phyloP scores from a whole-genome alignment of 1,140 invertebrate genomes.

The Drosophila ananassae region DNA sequence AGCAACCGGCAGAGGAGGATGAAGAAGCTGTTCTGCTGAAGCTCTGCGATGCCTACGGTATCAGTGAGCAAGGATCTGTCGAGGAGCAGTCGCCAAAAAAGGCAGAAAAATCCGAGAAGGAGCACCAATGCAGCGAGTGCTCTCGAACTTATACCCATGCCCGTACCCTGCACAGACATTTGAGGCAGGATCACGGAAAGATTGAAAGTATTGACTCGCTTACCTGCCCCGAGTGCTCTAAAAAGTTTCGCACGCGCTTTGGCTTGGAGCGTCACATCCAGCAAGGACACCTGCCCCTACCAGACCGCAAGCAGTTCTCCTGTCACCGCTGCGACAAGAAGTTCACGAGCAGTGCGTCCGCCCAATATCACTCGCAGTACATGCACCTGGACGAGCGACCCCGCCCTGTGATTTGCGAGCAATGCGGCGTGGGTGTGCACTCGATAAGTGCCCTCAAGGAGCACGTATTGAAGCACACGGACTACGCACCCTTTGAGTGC shows the following conservation, averaged over 20 bases:
- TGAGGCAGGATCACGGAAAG: constrained; percentile 55
- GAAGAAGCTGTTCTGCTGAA: constrained; percentile 24
- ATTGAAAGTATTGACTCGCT: not conserved
- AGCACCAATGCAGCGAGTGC: constrained; percentile 51
- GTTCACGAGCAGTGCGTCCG: constrained; percentile 67
- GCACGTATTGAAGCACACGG: constrained; percentile 84
- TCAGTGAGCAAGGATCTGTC: constrained; percentile 12
- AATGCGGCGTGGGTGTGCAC: constrained; percentile 84
- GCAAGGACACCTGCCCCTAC: constrained; percentile 44
- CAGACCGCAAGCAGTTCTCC: constrained; percentile 53
- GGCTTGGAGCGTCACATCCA: constrained; percentile 55
- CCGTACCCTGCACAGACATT: constrained; percentile 49
- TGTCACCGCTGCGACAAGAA: constrained; percentile 71
- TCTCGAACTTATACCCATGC: constrained; percentile 36
- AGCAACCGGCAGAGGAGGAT: not conserved
- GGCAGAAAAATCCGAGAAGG: not conserved
- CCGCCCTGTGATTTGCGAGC: constrained; percentile 83
- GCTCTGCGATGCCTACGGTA: constrained; percentile 40
- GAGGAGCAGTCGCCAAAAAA: not conserved
- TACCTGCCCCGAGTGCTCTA: constrained; percentile 51
- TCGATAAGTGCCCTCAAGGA: constrained; percentile 84
- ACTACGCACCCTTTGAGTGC: constrained; percentile 84
- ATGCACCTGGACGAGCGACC: constrained; percentile 84
- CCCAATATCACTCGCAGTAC: constrained; percentile 81
- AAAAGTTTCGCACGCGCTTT: constrained; percentile 47